Percentiles rank a stretch among this genome's conserved stretches.
Conservation (phyloP, 2,888 invertebrate genomes). For the Brachynemurus nebulosus region DNA sequence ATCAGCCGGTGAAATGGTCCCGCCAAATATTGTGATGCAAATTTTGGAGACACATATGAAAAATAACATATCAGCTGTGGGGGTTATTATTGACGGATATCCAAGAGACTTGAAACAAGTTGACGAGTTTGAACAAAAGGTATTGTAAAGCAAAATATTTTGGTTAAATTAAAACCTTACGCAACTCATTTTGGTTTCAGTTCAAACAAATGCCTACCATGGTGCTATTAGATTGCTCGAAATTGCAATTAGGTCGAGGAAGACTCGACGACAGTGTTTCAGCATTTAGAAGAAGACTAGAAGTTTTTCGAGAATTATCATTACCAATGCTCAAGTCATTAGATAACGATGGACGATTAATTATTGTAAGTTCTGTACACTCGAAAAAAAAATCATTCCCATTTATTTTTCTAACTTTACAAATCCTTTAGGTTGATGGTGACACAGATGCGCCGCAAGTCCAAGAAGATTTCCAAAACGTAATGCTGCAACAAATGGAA, state of each 20-base stretch:
- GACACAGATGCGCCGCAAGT: slow-evolving; percentile 70
- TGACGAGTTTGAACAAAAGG: slow-evolving; percentile 77
- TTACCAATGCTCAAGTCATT: slow-evolving; percentile 78
- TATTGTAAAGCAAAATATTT: slow-evolving; percentile 26
- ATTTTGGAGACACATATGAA: slow-evolving; percentile 57
- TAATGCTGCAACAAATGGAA: slow-evolving; percentile 54
- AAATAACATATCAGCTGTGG: slow-evolving; percentile 45
- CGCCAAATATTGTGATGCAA: slow-evolving; percentile 61
- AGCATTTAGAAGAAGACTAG: slow-evolving; percentile 68
- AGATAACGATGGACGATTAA: slow-evolving; percentile 68
- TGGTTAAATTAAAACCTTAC: background rate
- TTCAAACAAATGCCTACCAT: slow-evolving; percentile 64
- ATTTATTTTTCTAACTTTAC: slow-evolving; percentile 1
- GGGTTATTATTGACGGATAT: slow-evolving; percentile 88
- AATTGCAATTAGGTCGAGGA: slow-evolving; percentile 72
- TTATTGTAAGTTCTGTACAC: slow-evolving; percentile 73
- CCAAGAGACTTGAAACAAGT: slow-evolving; percentile 85
- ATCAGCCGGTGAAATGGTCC: slow-evolving; percentile 67
- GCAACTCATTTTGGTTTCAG: slow-evolving; percentile 34
- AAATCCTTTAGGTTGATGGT: slow-evolving; percentile 61
- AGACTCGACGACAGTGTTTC: slow-evolving; percentile 76
- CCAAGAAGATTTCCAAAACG: slow-evolving; percentile 59
- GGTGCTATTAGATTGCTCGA: slow-evolving; percentile 81
- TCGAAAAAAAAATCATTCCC: slow-evolving; percentile 1
- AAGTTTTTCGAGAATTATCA: slow-evolving; percentile 75